A percentile compares a stretch with the other conserved stretches of the same genome.
Evolutionary conservation across 1,140 invertebrate species (phyloP).

Genomic region (Cotesia vestalis): DNA sequence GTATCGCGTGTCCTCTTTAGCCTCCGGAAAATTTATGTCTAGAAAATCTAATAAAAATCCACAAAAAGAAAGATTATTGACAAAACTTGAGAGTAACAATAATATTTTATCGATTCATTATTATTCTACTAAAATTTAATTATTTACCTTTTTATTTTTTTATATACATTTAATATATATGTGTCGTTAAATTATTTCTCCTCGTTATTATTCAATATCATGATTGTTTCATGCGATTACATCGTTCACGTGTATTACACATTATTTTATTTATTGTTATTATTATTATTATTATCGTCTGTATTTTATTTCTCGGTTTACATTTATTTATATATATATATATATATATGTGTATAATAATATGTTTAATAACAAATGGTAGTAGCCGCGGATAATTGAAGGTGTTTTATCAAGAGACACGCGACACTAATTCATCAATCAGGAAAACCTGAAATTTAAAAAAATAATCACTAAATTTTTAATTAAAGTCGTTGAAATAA

Average conservation of each 20-base stretch:
- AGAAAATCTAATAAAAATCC: neutral
- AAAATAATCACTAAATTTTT: neutral
- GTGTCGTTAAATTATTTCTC: neutral
- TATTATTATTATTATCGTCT: neutral
- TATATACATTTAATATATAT: too few species aligned
- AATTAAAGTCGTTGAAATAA: too few species aligned
- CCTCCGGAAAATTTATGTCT: neutral
- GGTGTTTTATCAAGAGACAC: conserved; percentile 5
- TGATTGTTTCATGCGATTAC: neutral
- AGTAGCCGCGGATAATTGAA: neutral
- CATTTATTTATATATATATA: neutral
- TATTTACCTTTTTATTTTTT: too few species aligned
- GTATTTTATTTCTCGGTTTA: neutral
- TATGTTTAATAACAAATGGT: neutral
- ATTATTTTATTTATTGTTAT: conserved; percentile 7
- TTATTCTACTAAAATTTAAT: too few species aligned
- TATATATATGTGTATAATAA: neutral
- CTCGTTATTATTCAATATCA: neutral
- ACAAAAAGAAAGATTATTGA: neutral
- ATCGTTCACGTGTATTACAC: conserved; percentile 2
- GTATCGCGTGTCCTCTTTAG: neutral
- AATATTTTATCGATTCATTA: too few species aligned
- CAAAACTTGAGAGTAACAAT: too few species aligned
- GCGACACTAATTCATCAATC: conserved; percentile 11
- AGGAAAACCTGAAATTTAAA: neutral